These are phyloP conservation scores for Esox niger DNA, from an alignment of 2,113 vertebrate species.

Conservation along the genomic window DNA sequence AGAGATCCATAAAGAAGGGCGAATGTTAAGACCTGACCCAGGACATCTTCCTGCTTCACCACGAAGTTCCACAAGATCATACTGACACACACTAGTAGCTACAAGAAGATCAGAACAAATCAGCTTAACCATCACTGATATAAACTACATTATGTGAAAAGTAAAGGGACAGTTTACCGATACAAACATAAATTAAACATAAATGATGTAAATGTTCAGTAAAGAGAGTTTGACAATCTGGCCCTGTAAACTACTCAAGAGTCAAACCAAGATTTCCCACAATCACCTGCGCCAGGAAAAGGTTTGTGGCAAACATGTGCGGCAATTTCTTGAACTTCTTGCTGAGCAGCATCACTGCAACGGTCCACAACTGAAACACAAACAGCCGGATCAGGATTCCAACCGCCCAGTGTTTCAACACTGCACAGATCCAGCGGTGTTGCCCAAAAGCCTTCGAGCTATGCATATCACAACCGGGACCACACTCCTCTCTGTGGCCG, in stretches of 20 bases:
- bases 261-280: too few species aligned
- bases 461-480: too few species aligned
- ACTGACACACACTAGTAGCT: slow-evolving; percentile 88
- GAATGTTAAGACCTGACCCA: slow-evolving; percentile 87
- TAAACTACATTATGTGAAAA: too few species aligned
- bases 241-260: too few species aligned
- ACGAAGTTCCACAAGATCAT: slow-evolving; percentile 94
- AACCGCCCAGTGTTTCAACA: background rate
- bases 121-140: too few species aligned
- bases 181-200: too few species aligned
- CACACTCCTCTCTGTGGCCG: too few species aligned
- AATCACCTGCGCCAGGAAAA: slow-evolving; percentile 90
- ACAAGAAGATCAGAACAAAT: background rate
- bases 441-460: background rate
- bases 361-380: slow-evolving; percentile 87
- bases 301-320: slow-evolving; percentile 90
- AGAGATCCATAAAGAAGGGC: slow-evolving; percentile 89
- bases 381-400: background rate
- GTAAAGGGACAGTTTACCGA: too few species aligned
- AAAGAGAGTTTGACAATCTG: too few species aligned
- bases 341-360: slow-evolving; percentile 86
- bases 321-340: slow-evolving; percentile 92
- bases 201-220: too few species aligned
- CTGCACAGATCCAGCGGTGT: slow-evolving; percentile 3
- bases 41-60: slow-evolving; percentile 77